Base-by-base conservation (phyloP, 92 coral and sea anemone species). In the Actinernus sp. region DNA sequence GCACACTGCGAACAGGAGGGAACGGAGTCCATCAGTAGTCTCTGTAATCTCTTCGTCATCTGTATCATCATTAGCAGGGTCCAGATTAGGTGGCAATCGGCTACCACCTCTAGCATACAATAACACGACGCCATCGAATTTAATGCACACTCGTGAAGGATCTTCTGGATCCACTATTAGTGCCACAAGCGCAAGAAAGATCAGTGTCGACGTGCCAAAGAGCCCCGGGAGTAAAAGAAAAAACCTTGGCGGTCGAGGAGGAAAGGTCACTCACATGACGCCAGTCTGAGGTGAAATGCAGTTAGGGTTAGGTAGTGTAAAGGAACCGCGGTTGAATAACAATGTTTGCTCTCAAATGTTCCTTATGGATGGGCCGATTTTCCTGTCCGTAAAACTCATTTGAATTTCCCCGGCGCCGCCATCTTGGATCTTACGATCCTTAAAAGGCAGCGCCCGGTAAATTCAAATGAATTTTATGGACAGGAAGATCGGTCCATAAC, bases 181-280 rank as follows among this genome's bases (percentile, higher is more conserved):
- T n/a, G 84, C 84, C 19, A 80, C 85, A 26, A 90, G 97, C 39
- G 26, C 97, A 11, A 38, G 92, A 2, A 90, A 90, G 63, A 92
- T 90, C 33, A 61, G 82, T 31, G 86, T 90, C n/a, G 97, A 90
- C 50, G 82, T 90, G 37, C 73, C 45, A 12, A 61, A 58, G 57
- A 80, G 86, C 38, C 92, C 92, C 1, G 31, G 26, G 18, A 55
- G 26, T 18, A 76, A 66, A 55, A 49, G 81, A 32, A 55, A 22
- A 41, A n/a, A n/a, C n/a, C n/a, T n/a, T n/a, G n/a, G n/a, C n/a
- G 58, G 66, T 21, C 65, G 65, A 1, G 65, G 55, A 0, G 65
- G 65, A 0, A 70, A 56, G 54, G 52, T 45, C 52, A 18, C 18
- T 23, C 10, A 8, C 19, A 45, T 18, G 17, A 45, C 52, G 10